Conservation (phyloP, 2,113 vertebrate species). For the Chaetodon trifascialis region DNA sequence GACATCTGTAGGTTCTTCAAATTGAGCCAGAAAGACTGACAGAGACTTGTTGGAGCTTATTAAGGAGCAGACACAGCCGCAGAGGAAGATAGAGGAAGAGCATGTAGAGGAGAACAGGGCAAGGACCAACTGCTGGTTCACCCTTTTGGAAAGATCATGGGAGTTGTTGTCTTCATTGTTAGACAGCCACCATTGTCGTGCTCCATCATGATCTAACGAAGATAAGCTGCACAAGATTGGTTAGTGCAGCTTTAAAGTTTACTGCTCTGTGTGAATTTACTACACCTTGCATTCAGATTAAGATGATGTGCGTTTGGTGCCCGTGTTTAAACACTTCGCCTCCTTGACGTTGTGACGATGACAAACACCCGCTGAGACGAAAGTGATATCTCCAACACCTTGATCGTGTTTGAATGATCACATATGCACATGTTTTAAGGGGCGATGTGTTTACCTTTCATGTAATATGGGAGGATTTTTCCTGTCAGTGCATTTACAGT, state of each 20-base stretch:
- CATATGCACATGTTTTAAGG: slow-evolving; percentile 18
- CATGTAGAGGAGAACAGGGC: slow-evolving; percentile 6
- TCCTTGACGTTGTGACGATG: background rate
- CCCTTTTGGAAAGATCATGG: background rate
- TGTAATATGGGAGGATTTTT: background rate
- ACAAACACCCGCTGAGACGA: background rate
- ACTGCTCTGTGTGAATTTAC: background rate
- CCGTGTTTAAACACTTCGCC: background rate
- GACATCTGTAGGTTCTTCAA: slow-evolving; percentile 55
- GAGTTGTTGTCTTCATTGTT: background rate
- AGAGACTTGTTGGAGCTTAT: slow-evolving; percentile 49
- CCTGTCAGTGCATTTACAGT: background rate
- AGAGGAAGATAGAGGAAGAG: slow-evolving; percentile 28
- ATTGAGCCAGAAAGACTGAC: slow-evolving; percentile 45
- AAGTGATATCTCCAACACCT: background rate
- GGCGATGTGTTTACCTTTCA: slow-evolving; percentile 12
- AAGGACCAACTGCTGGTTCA: background rate
- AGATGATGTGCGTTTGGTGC: too few species aligned
- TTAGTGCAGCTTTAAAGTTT: background rate
- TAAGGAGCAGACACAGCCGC: slow-evolving; percentile 22
- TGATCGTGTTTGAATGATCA: slow-evolving; percentile 11
- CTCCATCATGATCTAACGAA: too few species aligned
- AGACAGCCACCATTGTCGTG: too few species aligned
- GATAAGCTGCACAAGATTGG: too few species aligned
- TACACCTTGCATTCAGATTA: too few species aligned